Base-by-base conservation (phyloP, 2,113 vertebrate genomes). In the Callocephalon fimbriatum region DNA sequence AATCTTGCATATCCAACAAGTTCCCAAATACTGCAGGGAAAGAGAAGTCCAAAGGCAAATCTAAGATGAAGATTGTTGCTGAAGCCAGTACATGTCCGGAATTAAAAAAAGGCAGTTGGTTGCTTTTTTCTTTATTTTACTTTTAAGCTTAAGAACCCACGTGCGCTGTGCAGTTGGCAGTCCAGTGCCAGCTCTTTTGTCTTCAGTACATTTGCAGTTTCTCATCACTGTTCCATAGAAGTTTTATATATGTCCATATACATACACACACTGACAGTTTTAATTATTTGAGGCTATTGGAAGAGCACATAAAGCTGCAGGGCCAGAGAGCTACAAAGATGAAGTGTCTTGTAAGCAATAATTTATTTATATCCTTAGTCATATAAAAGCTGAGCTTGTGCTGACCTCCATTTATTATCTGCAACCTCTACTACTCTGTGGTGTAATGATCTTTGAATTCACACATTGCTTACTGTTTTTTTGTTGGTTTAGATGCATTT, bases 141-240 rank as follows among this genome's bases (percentile, higher is more conserved):
- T 94, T 96, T 96, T 71, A 96, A 96, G 86, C 88, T 96, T 95
- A 97, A 94, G 87, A 96, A 88, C 89, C 40, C 95, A 79, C 21
- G 51, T 66, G 85, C 89, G 74, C 95, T 66, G 67, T 77, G 86
- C 86, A 91, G 68, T 88, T 93, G 27, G 22, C 65, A 94, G 73
- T 94, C 89, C 83, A 63, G 68, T 86, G 81, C 62, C 86, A 27
- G 93, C 72, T 92, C 70, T 86, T 83, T 72, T 72, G 62, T 90
- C 87, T 54, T 80, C 88, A 83, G 44, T 89, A 95, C 42, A 61
- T 96, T 97, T 92, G 22, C 65, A 63, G 73, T 85, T 83, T 88
- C 51, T 54, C 54, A 40, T 19, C 11, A 23, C 51, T 77, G 29
- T 61, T 77, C 51, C 42, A 31, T 11, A n/a, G 37, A 54, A 37